Percentiles rank a stretch among this genome's conserved stretches.
Evolutionary conservation across 64 coral and sea anemone genomes (phyloP).

Genomic region (Stichodactyla mertensii): DNA sequence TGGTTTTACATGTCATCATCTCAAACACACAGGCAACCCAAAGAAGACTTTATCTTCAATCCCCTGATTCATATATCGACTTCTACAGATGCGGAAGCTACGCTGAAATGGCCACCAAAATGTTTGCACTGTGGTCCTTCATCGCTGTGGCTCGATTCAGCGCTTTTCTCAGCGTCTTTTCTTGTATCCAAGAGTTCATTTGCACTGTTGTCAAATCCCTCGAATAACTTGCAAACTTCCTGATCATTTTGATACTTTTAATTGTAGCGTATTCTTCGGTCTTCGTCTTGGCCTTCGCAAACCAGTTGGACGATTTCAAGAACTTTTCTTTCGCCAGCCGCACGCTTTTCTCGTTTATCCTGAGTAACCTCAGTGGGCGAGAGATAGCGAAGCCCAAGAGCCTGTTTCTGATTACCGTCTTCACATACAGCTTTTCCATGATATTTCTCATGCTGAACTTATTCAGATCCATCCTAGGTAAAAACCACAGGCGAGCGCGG

Average conservation of each 20-base stretch:
- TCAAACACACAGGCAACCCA: slow-evolving; percentile 32
- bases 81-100: slow-evolving; percentile 61
- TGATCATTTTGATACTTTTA: slow-evolving; percentile 42
- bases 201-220: slow-evolving; percentile 37
- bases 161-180: slow-evolving; percentile 54
- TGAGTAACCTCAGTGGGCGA: slow-evolving; percentile 25
- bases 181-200: slow-evolving; percentile 47
- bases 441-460: slow-evolving; percentile 55
- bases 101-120: slow-evolving; percentile 42
- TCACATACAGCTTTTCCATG: slow-evolving; percentile 35
- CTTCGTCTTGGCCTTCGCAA: slow-evolving; percentile 50
- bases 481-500: slow-evolving; percentile 36
- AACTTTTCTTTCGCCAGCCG: slow-evolving; percentile 36
- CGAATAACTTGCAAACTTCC: slow-evolving; percentile 24
- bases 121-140: slow-evolving; percentile 60
- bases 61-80: slow-evolving; percentile 34
- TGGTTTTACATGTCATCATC: slow-evolving; percentile 31
- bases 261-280: slow-evolving; percentile 60
- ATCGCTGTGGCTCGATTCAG: slow-evolving; percentile 54
- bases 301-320: slow-evolving; percentile 41
- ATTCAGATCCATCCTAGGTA: slow-evolving; percentile 36
- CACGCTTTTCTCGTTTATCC: slow-evolving; percentile 43
- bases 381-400: slow-evolving; percentile 12
- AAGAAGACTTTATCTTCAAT: slow-evolving; percentile 30
- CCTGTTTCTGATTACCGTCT: background rate